Evolutionary conservation across 2,113 vertebrate genomes (phyloP).

Genomic region (Chaetodon trifascialis): DNA sequence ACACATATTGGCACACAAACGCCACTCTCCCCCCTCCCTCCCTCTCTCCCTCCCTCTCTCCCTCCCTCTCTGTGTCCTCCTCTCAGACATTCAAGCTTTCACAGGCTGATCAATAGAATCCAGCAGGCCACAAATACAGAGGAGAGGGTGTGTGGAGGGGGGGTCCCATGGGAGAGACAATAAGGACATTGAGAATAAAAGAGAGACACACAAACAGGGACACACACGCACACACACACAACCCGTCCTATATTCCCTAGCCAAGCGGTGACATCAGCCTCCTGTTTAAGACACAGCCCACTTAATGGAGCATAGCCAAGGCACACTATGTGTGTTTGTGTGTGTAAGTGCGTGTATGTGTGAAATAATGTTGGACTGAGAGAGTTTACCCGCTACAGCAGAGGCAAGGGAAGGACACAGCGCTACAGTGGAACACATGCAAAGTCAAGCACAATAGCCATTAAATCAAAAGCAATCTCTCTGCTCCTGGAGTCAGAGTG

Average conservation of each 20-base stretch:
- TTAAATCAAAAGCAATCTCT: slow-evolving; percentile 79
- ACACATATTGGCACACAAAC: slow-evolving; percentile 40
- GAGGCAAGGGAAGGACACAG: slow-evolving; percentile 68
- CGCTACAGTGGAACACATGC: slow-evolving; percentile 63
- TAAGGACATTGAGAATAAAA: slow-evolving; percentile 81
- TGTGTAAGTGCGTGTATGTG: slow-evolving; percentile 47
- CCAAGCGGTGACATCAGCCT: slow-evolving; percentile 76
- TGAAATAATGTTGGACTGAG: slow-evolving; percentile 59
- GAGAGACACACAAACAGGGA: slow-evolving; percentile 54
- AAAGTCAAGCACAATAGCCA: slow-evolving; percentile 74
- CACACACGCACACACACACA: slow-evolving; percentile 51
- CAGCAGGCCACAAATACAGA: slow-evolving; percentile 76
- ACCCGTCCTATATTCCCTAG: slow-evolving; percentile 60
- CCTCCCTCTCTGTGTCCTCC: slow-evolving; percentile 38
- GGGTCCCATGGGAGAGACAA: slow-evolving; percentile 71
- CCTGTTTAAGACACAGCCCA: slow-evolving; percentile 72
- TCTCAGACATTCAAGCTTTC: slow-evolving; percentile 76
- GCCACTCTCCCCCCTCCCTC: slow-evolving; percentile 30
- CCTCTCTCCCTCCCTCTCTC: not conserved
- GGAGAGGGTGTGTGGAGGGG: slow-evolving; percentile 43
- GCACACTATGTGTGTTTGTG: slow-evolving; percentile 47
- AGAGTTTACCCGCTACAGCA: slow-evolving; percentile 57
- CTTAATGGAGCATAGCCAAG: slow-evolving; percentile 79
- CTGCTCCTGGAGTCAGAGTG: slow-evolving; percentile 55
- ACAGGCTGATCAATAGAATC: slow-evolving; percentile 80